Conservation (phyloP, 92 coral and sea anemone genomes). For the Metridium senile region DNA sequence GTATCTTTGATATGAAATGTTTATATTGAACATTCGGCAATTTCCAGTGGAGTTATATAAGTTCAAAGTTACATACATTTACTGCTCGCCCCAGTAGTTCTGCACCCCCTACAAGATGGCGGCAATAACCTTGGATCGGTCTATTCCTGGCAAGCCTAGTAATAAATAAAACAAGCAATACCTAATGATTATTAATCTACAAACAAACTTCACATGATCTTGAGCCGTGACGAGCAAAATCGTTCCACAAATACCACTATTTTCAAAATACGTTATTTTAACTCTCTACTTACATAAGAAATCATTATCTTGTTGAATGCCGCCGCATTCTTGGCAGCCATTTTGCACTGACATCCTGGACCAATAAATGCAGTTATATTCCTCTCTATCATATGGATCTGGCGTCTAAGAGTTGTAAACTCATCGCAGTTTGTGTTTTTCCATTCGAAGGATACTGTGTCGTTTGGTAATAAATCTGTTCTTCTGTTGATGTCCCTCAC, state of each 20-base stretch:
- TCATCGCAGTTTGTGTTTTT: constrained; percentile 64
- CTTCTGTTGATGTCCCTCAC: constrained; percentile 45
- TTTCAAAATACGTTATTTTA: not conserved
- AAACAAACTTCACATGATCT: not conserved
- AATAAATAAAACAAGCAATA: no score
- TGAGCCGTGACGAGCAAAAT: not conserved
- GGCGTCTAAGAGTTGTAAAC: constrained; percentile 46
- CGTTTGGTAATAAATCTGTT: constrained; percentile 38
- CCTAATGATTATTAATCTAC: no score
- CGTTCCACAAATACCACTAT: not conserved
- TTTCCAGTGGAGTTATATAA: no score
- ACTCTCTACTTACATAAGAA: constrained; percentile 62
- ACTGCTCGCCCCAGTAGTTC: no score
- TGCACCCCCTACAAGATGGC: no score
- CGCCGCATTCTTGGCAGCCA: constrained; percentile 71
- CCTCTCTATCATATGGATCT: constrained; percentile 49
- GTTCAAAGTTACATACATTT: no score
- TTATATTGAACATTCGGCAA: no score
- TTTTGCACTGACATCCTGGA: constrained; percentile 59
- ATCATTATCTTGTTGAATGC: constrained; percentile 77
- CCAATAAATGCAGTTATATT: constrained; percentile 72
- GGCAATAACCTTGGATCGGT: no score
- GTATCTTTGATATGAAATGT: no score
- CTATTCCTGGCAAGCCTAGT: no score
- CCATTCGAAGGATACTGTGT: constrained; percentile 53